Evolutionary conservation across 2,888 invertebrate genomes (phyloP).

Genomic region (Unio pictorum): DNA sequence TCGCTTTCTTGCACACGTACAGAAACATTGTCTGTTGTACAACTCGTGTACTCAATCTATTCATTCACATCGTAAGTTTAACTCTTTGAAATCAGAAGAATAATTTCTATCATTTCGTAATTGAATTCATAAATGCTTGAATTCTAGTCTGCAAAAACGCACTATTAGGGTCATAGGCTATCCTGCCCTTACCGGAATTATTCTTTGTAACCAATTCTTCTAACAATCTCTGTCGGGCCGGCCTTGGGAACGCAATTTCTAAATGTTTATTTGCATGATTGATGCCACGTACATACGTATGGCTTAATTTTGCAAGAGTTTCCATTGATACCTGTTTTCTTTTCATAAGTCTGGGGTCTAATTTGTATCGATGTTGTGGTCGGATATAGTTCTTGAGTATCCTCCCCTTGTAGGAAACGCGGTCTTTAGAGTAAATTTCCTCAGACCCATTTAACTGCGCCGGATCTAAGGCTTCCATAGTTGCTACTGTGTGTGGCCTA

Average conservation of each 20-base stretch:
- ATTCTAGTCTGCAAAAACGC: conserved; percentile 23
- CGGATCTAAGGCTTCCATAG: too few species aligned
- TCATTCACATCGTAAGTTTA: too few species aligned
- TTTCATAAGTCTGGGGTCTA: conserved; percentile 37
- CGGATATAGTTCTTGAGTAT: conserved; percentile 33
- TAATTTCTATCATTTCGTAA: conserved; percentile 16
- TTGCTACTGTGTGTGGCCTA: too few species aligned
- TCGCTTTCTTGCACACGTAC: too few species aligned
- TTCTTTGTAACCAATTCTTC: conserved; percentile 37
- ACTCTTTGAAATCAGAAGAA: too few species aligned
- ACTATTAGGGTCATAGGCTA: conserved; percentile 7
- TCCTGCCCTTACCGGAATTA: conserved; percentile 13
- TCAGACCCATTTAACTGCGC: too few species aligned
- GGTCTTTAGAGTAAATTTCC: conserved; percentile 3
- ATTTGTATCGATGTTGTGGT: conserved; percentile 42
- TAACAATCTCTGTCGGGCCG: conserved; percentile 32
- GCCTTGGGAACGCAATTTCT: conserved; percentile 38
- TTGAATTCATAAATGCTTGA: conserved; percentile 32
- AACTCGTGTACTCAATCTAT: too few species aligned
- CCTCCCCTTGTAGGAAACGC: conserved; percentile 26
- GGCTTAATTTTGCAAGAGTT: conserved; percentile 35
- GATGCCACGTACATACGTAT: conserved; percentile 27
- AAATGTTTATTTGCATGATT: conserved; percentile 32
- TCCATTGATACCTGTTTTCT: conserved; percentile 38
- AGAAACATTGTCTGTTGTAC: too few species aligned